Base-by-base conservation (phyloP, 2,888 invertebrate species). In the Mellilla xanthometata region DNA sequence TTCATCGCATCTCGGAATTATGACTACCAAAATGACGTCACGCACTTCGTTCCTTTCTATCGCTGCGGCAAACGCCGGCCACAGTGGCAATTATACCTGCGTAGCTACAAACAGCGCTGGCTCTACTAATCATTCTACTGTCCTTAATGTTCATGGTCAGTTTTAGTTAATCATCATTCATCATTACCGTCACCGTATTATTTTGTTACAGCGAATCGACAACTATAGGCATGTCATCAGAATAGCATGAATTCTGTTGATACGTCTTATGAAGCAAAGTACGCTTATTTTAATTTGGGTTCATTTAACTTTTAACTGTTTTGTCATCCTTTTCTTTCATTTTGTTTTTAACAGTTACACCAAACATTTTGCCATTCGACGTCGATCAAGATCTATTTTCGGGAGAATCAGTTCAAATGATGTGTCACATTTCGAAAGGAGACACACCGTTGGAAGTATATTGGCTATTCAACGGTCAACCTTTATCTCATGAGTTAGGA, bases 31-130 rank as follows among this genome's bases (percentile, higher is more conserved):
- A 90, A 92, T 93, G 89, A 92, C 92, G 39, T 92, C 91, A 57
- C 92, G 93, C 54, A 84, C 93, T 59, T 95, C 94, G 74, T 93
- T 94, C 54, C 83, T 95, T 49, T 94, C 93, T 49, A 94, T 96
- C 65, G 93, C 94, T 64, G 89, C 93, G 41, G 92, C 94, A 44
- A 90, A 91, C 60, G 93, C 93, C 15, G 89, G 91, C 49, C 95
- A 95, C 75, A 93, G 94, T 53, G 95, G 95, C 57, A 91, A 92
- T 70, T 96, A 95, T 71, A 94, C 94, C 53, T 96, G 96, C 77
- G 91, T 93, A 57, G 95, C 94, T 23, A 87, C 90, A 54, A 95
- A 95, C 86, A 87, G 77, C 62, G 95, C 94, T 54, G 95, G 95
- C 63, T 90, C 84, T 49, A 90, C 92, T 66, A 93, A 92, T 70